A percentile compares a stretch with the other conserved stretches of the same genome.
Evolutionary conservation across 1,140 invertebrate species (phyloP).

Genomic region (Brachionus angularis): DNA sequence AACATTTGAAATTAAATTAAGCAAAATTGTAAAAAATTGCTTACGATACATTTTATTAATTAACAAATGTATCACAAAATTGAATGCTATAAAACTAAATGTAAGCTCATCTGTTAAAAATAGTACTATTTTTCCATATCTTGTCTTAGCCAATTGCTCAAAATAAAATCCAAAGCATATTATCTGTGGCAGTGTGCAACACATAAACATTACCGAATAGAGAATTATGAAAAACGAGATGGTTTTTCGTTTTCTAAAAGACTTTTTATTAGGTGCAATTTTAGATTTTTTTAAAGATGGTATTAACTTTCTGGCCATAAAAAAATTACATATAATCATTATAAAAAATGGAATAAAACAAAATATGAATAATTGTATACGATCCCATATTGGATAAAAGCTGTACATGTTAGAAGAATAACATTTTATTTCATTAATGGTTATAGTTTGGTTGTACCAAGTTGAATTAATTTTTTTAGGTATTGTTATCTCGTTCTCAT

Average conservation of each 20-base stretch:
- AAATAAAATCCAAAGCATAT: conserved; percentile 13
- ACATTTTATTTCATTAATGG: conserved; percentile 8
- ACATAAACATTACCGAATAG: conserved; percentile 18
- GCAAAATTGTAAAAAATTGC: conserved; percentile 1
- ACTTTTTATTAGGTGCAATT: too few species aligned
- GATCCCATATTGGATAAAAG: conserved; percentile 26
- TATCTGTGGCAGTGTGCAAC: background rate
- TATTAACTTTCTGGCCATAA: conserved; percentile 5
- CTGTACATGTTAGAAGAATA: conserved; percentile 19
- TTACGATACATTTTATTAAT: conserved; percentile 16
- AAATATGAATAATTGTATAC: conserved; percentile 19
- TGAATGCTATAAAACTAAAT: conserved; percentile 31
- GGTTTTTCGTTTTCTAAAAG: too few species aligned
- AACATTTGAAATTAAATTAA: too few species aligned
- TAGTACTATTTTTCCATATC: background rate
- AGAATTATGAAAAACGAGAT: conserved; percentile 6
- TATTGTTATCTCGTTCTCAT: background rate
- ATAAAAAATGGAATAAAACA: conserved; percentile 25
- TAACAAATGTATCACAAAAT: conserved; percentile 14
- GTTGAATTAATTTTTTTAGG: background rate
- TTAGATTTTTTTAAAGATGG: background rate
- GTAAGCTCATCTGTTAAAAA: background rate
- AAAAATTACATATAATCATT: conserved; percentile 30
- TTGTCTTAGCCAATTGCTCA: background rate
- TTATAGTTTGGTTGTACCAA: background rate